Evolutionary conservation across 2,797 vertebrate genomes (phyloP), one percentile per base, ranked within the genome.

Genomic region (Lutjanus argentimaculatus): DNA sequence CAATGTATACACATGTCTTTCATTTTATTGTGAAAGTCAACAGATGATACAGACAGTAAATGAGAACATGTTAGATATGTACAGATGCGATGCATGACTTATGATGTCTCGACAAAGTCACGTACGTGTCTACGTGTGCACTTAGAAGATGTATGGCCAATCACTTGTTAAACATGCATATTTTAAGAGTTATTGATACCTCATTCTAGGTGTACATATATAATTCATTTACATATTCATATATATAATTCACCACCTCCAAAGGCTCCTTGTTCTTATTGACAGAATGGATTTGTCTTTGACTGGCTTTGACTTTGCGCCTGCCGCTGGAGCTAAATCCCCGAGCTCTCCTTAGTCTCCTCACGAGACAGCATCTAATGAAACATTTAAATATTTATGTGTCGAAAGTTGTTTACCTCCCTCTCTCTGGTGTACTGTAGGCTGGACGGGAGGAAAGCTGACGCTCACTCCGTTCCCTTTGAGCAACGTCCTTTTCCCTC

Each of bases 371-470:
- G 81, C 76, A 57, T 91, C 90, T 95, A 95, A 95, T 95, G 93
- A 95, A 95, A 93, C 90, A 92, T 90, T 95, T 85, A 95, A 95
- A 95, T 95, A 95, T 96, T 94, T 94, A 95, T 94, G 88, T 67
- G 79, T 63, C 77, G 78, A 91, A 93, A 88, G 88, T 89, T 94
- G 92, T 94, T 95, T 92, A 86, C 89, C 84, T 89, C 80, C 79
- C 52, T 80, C 79, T 88, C 86, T 79, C 42, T 73, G 83, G 80
- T 72, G 40, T 70, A 78, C 70, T 80, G 75, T 57, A 58, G 75
- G 72, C 36, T 55, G 63, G 74, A 68, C 6, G 15, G 19, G 79
- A 69, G 61, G 45, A 51, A n/a, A 45, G 69, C 68, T 63, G 75
- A 72, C 72, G 81, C 79, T 87, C 67, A 52, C 53, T 75, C 51